Percentiles rank a stretch among this genome's conserved stretches.
These are phyloP conservation scores for Ashinkailepas kermadecensis DNA, from an alignment of 2,888 invertebrate genomes.

Conservation along the genomic window DNA sequence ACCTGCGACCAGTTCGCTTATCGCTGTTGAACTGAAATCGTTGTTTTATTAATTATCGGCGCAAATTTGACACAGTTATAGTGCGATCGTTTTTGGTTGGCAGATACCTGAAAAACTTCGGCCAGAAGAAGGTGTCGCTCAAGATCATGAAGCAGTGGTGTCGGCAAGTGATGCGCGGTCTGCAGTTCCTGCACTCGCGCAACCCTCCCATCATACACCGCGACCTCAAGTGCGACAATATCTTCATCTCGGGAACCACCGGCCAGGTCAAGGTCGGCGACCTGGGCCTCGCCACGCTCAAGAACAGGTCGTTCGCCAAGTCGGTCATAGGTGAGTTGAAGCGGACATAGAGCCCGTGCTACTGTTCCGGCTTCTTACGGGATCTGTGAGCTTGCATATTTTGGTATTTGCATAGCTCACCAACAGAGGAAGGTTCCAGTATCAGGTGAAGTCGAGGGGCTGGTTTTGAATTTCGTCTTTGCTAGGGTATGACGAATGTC, in stretches of 20 bases:
- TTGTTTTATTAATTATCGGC: too few relatives aligned
- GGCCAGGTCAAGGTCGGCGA: constrained; percentile 99
- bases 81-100: neutral
- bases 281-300: constrained; percentile 93
- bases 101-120: constrained; percentile 20
- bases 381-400: too few relatives aligned
- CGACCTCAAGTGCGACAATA: constrained; percentile 99
- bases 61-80: too few relatives aligned
- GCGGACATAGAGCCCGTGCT: too few relatives aligned
- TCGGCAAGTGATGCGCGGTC: constrained; percentile 93
- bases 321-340: constrained; percentile 74
- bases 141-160: constrained; percentile 99
- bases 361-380: too few relatives aligned
- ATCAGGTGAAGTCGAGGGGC: too few relatives aligned
- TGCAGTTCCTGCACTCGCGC: constrained; percentile 92
- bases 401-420: too few relatives aligned
- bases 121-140: constrained; percentile 70
- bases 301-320: constrained; percentile 97
- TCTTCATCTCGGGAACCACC: constrained; percentile 98
- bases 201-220: constrained; percentile 95
- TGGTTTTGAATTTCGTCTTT: too few relatives aligned
- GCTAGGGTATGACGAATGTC: too few relatives aligned
- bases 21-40: too few relatives aligned
- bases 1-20: too few relatives aligned
- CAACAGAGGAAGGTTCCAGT: too few relatives aligned